These are phyloP conservation scores for Pipistrellus pygmaeus DNA, from an alignment of 2,797 vertebrate genomes.

Conservation along the genomic window DNA sequence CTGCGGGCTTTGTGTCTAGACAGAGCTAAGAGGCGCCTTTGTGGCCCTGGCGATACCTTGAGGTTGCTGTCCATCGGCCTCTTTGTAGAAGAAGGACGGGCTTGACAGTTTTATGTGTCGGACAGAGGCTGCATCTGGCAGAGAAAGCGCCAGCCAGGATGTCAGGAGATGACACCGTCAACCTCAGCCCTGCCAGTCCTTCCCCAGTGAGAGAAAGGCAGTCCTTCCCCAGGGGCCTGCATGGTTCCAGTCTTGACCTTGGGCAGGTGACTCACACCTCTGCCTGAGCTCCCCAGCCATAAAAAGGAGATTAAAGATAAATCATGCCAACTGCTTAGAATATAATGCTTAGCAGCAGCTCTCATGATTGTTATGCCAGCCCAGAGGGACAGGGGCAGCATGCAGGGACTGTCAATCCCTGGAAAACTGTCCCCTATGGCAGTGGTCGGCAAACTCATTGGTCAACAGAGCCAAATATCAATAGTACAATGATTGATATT, in stretches of 20 bases:
- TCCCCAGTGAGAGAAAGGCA: background rate
- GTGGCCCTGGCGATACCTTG: conserved; percentile 70
- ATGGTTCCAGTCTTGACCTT: background rate
- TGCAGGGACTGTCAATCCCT: background rate
- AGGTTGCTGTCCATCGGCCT: conserved; percentile 74
- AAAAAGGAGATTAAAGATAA: background rate
- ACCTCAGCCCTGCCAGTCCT: background rate
- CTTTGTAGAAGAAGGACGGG: conserved; percentile 51
- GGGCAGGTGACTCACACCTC: background rate
- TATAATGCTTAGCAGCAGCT: background rate
- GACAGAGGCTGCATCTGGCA: conserved; percentile 15
- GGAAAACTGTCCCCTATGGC: background rate
- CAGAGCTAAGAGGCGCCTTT: conserved; percentile 78
- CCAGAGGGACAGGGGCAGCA: background rate
- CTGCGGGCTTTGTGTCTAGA: conserved; percentile 85
- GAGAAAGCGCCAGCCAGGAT: conserved; percentile 3
- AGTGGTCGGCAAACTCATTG: too few species aligned
- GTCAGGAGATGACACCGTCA: background rate
- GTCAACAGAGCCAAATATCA: too few species aligned
- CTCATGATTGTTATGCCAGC: background rate
- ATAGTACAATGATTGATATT: too few species aligned
- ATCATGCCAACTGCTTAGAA: background rate
- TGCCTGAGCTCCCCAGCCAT: background rate
- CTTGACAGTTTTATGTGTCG: conserved; percentile 58
- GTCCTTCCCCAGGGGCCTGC: background rate